These are phyloP conservation scores for Semotilus atromaculatus DNA, from an alignment of 2,797 vertebrate species.

Conservation along the genomic window DNA sequence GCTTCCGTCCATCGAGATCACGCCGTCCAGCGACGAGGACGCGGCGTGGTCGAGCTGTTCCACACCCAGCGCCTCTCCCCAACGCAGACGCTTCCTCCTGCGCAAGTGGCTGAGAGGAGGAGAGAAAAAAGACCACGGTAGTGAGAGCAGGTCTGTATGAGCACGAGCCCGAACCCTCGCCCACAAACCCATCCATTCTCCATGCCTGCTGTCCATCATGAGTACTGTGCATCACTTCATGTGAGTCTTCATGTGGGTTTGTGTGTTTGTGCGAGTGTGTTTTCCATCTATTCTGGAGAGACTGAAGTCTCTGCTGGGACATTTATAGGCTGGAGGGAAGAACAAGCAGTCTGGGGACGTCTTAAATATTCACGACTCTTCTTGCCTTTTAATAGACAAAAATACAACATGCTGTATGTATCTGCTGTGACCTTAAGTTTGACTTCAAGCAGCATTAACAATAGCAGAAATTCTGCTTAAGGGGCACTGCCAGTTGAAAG, in stretches of 20 bases:
- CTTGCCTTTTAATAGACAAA: constrained; percentile 31
- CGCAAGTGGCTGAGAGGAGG: constrained; percentile 82
- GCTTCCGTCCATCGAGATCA: constrained; percentile 88
- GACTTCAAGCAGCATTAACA: background rate
- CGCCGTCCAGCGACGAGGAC: constrained; percentile 88
- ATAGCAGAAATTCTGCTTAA: background rate
- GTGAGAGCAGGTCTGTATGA: constrained; percentile 86
- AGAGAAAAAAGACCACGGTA: constrained; percentile 80
- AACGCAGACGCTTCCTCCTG: constrained; percentile 82
- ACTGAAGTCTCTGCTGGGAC: constrained; percentile 16
- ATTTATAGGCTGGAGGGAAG: constrained; percentile 28
- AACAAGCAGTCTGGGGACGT: constrained; percentile 14
- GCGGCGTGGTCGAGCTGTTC: constrained; percentile 82
- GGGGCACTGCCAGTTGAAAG: background rate
- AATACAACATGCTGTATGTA: constrained; percentile 15
- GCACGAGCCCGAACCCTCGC: background rate
- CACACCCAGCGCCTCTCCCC: constrained; percentile 85
- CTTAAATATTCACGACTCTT: constrained; percentile 49
- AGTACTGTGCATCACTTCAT: constrained; percentile 5
- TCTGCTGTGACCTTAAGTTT: background rate
- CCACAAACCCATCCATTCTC: constrained; percentile 19
- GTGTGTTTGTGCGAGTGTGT: constrained; percentile 4
- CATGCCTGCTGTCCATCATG: constrained; percentile 11
- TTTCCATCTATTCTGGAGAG: constrained; percentile 6
- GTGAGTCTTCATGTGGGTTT: background rate